Evolutionary conservation across 2,113 vertebrate species (phyloP).

Genomic region (Meleagris gallopavo): DNA sequence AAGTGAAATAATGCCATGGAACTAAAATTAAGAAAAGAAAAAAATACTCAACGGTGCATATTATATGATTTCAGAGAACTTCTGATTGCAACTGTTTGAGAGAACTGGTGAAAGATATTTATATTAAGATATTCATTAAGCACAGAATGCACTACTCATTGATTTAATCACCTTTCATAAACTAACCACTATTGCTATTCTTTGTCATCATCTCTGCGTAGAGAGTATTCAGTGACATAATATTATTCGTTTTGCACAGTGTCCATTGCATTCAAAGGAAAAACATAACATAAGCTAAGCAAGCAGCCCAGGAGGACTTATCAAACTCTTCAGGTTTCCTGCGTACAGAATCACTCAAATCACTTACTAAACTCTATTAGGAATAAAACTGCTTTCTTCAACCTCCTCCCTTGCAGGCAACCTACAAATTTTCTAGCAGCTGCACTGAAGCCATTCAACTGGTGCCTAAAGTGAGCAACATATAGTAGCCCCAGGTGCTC

Average conservation of each 20-base stretch:
- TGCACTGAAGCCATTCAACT: background rate
- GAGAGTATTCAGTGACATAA: background rate
- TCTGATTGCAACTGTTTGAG: background rate
- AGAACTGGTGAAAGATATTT: background rate
- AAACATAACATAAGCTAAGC: accelerated
- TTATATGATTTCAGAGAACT: background rate
- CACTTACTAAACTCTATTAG: background rate
- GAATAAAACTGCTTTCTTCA: background rate
- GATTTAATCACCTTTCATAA: background rate
- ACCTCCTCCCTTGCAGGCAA: background rate
- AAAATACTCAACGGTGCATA: background rate
- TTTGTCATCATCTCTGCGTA: background rate
- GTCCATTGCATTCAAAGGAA: background rate
- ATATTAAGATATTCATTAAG: background rate
- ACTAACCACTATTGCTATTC: background rate
- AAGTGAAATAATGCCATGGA: background rate
- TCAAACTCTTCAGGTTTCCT: background rate
- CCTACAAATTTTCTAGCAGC: background rate
- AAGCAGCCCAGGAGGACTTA: background rate
- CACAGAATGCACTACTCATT: background rate
- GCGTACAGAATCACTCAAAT: background rate
- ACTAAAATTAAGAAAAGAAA: background rate
- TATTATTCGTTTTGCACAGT: background rate
- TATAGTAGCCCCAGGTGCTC: background rate
- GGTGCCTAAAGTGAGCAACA: background rate